Evolutionary conservation across 2,888 invertebrate genomes (phyloP).

Genomic region (Mythimna ferrago): DNA sequence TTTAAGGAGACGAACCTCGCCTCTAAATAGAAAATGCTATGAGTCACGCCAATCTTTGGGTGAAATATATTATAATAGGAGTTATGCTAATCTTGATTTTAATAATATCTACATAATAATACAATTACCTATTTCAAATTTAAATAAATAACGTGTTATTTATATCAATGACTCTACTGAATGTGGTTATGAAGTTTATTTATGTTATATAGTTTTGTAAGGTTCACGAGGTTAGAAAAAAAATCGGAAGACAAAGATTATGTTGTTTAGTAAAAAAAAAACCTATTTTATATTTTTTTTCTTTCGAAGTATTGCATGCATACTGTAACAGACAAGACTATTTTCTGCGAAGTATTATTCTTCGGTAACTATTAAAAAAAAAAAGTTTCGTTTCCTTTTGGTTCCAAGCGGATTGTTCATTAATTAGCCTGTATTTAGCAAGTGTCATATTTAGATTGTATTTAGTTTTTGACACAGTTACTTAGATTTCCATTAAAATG

Average conservation of each 20-base stretch:
- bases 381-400: no score
- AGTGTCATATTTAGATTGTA: no score
- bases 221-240: conserved; percentile 21
- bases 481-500: no score
- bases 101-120: conserved; percentile 49
- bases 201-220: conserved; percentile 9
- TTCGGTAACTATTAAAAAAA: no score
- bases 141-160: conserved; percentile 52
- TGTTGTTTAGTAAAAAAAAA: neutral
- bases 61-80: conserved; percentile 48
- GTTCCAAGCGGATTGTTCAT: no score
- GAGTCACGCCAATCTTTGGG: conserved; percentile 34
- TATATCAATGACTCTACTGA: conserved; percentile 51
- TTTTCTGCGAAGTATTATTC: no score
- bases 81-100: conserved; percentile 33
- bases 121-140: conserved; percentile 42
- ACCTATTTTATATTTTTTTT: no score
- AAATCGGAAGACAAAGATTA: neutral
- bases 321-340: no score
- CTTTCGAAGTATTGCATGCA: no score
- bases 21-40: conserved; percentile 19
- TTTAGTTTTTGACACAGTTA: no score
- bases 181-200: conserved; percentile 24
- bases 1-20: neutral
- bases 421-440: no score